Evolutionary conservation across 1,140 invertebrate species (phyloP).

Genomic region (Bombus difficillimus): DNA sequence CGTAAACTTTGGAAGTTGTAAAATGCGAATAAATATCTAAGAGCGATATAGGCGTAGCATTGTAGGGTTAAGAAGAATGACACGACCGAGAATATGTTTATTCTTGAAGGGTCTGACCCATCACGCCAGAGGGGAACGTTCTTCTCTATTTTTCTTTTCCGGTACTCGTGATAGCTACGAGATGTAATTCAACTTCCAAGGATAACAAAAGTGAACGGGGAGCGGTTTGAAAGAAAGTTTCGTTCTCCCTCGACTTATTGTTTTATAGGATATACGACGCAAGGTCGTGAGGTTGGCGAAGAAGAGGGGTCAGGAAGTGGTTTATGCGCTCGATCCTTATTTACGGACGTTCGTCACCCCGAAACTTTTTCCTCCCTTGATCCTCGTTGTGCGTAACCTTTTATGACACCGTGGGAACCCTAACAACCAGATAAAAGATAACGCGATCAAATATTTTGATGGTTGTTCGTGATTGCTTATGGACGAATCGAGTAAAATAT

Average conservation of each 20-base stretch:
- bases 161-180: background rate
- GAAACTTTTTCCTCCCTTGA: background rate
- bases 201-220: background rate
- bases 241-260: background rate
- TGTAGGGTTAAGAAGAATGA: background rate
- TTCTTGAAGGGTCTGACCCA: background rate
- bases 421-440: background rate
- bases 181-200: slow-evolving; percentile 21
- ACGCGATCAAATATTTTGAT: background rate
- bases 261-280: background rate
- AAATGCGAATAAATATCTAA: too few species aligned
- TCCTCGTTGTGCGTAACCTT: background rate
- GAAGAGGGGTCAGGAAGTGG: background rate
- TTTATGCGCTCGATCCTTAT: background rate
- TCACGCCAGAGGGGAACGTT: background rate
- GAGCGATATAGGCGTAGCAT: too few species aligned
- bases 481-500: too few species aligned
- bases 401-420: background rate
- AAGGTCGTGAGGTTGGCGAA: background rate
- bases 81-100: background rate
- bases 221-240: background rate
- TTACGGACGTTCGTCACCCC: background rate
- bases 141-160: background rate
- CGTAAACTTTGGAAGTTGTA: too few species aligned
- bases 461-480: too few species aligned